Conservation (phyloP, 1,140 invertebrate genomes). For the Drosophila nannoptera region DNA sequence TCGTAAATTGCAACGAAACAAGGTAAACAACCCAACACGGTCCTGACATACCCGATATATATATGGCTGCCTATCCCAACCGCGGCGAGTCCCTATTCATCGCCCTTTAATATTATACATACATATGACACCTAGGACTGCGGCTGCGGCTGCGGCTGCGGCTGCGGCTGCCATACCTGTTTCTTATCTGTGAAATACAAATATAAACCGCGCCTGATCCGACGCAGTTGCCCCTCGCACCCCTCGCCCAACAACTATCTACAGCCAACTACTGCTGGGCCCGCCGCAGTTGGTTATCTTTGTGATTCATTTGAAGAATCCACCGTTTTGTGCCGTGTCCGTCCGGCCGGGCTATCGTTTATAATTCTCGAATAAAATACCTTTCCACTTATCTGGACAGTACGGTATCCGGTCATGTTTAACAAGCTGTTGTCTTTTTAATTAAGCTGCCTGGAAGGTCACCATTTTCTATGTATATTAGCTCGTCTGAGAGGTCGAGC, state of each 20-base stretch:
- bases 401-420: conserved; percentile 53
- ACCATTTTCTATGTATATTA: conserved; percentile 45
- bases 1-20: conserved; percentile 76
- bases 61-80: conserved; percentile 39
- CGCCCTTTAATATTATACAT: conserved; percentile 43
- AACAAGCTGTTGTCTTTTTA: conserved; percentile 74
- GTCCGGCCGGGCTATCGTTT: conserved; percentile 13
- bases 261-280: conserved; percentile 12
- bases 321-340: conserved; percentile 33
- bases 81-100: conserved; percentile 47
- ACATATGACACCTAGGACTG: conserved; percentile 43
- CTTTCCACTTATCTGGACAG: conserved; percentile 37
- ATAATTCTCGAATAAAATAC: conserved; percentile 37
- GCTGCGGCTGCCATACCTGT: conserved; percentile 25
- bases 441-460: conserved; percentile 69
- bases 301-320: conserved; percentile 66
- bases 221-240: conserved; percentile 39
- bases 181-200: conserved; percentile 61
- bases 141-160: conserved; percentile 6
- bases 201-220: conserved; percentile 52
- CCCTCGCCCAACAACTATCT: not conserved
- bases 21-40: conserved; percentile 56
- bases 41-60: conserved; percentile 30
- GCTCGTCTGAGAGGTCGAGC: conserved; percentile 42
- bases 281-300: conserved; percentile 46